phyloP scores from a whole-genome alignment of 2,113 vertebrate genomes.

The Syngnathoides biaculeatus region DNA sequence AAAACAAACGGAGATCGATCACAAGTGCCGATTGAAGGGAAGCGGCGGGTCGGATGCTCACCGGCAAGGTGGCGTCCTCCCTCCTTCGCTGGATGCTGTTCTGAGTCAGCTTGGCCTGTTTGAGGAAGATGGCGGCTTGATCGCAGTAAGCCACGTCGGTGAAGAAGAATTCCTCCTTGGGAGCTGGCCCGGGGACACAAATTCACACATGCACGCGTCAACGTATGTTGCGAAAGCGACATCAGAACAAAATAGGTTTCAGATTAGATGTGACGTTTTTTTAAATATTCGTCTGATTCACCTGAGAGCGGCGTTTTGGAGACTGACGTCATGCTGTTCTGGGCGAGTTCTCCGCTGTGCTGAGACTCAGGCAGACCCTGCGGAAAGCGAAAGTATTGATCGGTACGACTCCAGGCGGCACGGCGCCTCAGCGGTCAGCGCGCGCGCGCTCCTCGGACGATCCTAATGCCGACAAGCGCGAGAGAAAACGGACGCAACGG shows the following conservation, averaged over 20 bases:
- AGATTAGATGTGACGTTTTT: background rate
- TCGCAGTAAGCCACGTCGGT: slow-evolving; percentile 85
- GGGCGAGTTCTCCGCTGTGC: slow-evolving; percentile 47
- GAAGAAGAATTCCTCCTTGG: slow-evolving; percentile 75
- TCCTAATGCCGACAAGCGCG: no score
- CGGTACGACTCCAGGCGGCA: background rate
- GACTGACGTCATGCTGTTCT: slow-evolving; percentile 62
- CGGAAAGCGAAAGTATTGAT: slow-evolving; percentile 17
- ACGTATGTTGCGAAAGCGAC: no score
- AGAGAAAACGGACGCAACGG: no score
- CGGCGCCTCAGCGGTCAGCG: no score
- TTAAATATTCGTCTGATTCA: slow-evolving; percentile 27
- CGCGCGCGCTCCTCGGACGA: no score
- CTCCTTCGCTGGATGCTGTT: slow-evolving; percentile 60
- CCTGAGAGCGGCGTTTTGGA: slow-evolving; percentile 61
- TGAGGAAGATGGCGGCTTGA: slow-evolving; percentile 79
- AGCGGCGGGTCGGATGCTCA: slow-evolving; percentile 55
- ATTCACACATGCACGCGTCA: no score
- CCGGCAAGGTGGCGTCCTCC: slow-evolving; percentile 75
- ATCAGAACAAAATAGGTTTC: no score
- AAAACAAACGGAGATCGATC: background rate
- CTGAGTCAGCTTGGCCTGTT: slow-evolving; percentile 64
- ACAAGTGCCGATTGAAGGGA: no score
- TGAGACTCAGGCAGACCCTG: slow-evolving; percentile 47
- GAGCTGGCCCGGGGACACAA: background rate